These are phyloP conservation scores for Rafetus swinhoei DNA, from an alignment of 2,113 vertebrate species.

Conservation along the genomic window DNA sequence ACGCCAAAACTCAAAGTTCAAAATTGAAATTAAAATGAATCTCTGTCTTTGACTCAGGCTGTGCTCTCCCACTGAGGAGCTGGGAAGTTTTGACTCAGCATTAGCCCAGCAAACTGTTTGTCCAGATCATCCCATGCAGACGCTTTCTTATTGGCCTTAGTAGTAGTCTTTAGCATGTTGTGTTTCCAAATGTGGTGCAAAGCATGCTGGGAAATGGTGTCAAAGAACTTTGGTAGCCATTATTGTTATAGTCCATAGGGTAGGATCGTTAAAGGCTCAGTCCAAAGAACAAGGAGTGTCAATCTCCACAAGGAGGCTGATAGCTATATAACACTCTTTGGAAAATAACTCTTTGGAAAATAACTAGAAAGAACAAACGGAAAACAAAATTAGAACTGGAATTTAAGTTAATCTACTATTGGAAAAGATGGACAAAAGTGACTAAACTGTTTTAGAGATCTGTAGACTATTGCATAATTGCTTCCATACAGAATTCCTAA, in stretches of 20 bases:
- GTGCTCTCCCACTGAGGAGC: neutral
- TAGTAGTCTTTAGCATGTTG: neutral
- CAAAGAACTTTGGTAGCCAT: neutral
- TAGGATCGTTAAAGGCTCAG: neutral
- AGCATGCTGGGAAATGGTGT: neutral
- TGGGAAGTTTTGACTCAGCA: neutral
- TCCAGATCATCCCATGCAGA: neutral
- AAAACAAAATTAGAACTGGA: neutral
- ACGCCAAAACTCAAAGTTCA: neutral
- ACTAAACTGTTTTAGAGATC: neutral
- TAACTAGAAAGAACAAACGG: neutral
- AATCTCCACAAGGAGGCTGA: neutral
- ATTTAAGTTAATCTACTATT: neutral
- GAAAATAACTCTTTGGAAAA: neutral
- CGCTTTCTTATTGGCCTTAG: neutral
- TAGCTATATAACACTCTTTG: neutral
- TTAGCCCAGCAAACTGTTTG: neutral
- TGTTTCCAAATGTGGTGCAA: neutral
- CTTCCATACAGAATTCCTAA: neutral
- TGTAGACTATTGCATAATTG: fast-evolving
- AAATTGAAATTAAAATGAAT: neutral
- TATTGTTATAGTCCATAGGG: neutral
- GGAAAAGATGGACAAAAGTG: neutral
- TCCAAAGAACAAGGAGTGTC: neutral
- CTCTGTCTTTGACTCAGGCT: neutral